phyloP scores from a whole-genome alignment of 2,797 vertebrate genomes.

The Schizopygopsis malacanthus region DNA sequence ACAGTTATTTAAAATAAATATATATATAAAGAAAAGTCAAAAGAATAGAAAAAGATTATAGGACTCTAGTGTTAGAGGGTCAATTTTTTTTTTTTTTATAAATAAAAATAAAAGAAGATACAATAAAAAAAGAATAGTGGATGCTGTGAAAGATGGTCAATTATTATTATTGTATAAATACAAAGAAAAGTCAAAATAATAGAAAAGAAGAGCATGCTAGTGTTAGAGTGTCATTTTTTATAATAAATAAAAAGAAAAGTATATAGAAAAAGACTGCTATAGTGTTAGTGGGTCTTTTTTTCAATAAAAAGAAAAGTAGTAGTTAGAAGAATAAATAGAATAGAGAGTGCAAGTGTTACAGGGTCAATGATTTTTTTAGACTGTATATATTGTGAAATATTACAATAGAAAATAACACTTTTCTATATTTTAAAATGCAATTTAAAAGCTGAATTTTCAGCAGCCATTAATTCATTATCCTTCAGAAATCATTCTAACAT shows the following conservation, averaged over 20 bases:
- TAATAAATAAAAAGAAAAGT: not conserved
- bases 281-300: not conserved
- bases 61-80: not conserved
- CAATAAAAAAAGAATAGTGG: no score
- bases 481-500: not conserved
- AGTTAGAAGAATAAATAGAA: not conserved
- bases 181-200: not conserved
- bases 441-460: not conserved
- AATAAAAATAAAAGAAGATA: no score
- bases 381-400: not conserved
- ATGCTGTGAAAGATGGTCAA: no score
- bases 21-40: not conserved
- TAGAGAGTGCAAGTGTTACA: not conserved
- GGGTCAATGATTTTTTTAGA: no score
- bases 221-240: not conserved
- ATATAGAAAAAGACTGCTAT: not conserved
- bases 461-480: not conserved
- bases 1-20: not conserved
- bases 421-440: not conserved
- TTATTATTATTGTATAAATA: not conserved
- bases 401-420: not conserved
- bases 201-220: not conserved
- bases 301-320: not conserved
- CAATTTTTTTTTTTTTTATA: not conserved
- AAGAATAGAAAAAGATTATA: not conserved